Conservation (phyloP, 2,797 vertebrate species). For the Staurois parvus region DNA sequence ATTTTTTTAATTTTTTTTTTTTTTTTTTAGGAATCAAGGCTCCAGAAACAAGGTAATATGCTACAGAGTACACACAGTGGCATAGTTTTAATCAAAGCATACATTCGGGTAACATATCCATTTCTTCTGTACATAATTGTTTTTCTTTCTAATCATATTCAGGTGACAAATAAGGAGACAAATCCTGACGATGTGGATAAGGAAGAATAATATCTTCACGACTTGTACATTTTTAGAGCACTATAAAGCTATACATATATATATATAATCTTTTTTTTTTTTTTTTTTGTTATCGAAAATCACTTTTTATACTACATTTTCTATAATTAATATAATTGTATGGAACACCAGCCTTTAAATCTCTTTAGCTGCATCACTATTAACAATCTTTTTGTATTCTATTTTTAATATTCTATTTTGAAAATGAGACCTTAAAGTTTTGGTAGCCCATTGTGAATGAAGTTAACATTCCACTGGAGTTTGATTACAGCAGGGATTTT, state of each 20-base stretch:
- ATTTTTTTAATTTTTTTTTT: background rate
- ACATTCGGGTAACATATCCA: background rate
- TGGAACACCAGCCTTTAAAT: background rate
- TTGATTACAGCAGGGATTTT: no score
- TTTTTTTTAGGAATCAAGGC: background rate
- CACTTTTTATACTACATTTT: background rate
- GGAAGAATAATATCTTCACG: conserved; percentile 49
- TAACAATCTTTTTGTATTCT: conserved; percentile 16
- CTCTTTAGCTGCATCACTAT: background rate
- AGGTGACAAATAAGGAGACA: conserved; percentile 1
- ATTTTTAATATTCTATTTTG: conserved; percentile 12
- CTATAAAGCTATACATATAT: background rate
- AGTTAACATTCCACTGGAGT: no score
- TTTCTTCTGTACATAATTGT: background rate
- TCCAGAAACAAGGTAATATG: conserved; percentile 28
- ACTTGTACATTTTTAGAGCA: background rate
- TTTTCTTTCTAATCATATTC: background rate
- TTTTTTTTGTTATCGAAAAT: background rate
- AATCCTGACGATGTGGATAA: accelerated
- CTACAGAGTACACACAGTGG: background rate
- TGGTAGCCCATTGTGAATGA: no score
- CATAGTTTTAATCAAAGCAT: no score
- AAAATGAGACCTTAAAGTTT: background rate
- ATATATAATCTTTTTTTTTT: no score
- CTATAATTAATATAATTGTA: background rate